phyloP scores from a whole-genome alignment of 2,888 invertebrate genomes.

The Leptinotarsa haldemani region DNA sequence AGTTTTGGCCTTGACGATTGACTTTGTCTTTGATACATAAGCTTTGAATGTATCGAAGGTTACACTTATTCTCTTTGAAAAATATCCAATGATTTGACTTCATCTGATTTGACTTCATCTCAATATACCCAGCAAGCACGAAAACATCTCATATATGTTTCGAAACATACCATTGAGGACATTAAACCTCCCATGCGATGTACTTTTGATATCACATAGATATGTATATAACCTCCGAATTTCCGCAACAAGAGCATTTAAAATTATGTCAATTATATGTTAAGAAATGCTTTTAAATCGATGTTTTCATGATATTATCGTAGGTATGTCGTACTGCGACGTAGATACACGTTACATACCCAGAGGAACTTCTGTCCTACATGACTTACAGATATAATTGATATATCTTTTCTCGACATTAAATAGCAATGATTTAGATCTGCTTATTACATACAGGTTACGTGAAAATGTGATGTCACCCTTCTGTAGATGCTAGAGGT shows the following conservation, averaged over 20 bases:
- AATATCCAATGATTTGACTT: too few relatives aligned
- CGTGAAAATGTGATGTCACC: not conserved
- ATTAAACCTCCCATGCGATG: constrained; percentile 21
- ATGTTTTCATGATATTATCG: constrained; percentile 10
- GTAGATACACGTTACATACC: not conserved
- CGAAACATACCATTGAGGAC: constrained; percentile 8
- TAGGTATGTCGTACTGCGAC: not conserved
- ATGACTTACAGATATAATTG: constrained; percentile 3
- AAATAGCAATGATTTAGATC: not conserved
- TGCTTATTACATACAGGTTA: constrained; percentile 1
- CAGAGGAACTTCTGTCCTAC: not conserved
- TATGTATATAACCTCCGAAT: constrained; percentile 20
- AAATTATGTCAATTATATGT: constrained; percentile 17
- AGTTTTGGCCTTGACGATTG: too few relatives aligned
- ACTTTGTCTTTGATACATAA: too few relatives aligned
- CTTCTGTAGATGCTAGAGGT: constrained; percentile 1
- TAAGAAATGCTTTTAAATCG: not conserved
- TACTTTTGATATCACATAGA: constrained; percentile 22
- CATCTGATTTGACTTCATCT: too few relatives aligned
- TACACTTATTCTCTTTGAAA: too few relatives aligned
- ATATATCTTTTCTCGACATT: not conserved
- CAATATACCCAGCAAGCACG: constrained; percentile 19
- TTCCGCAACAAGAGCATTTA: constrained; percentile 15
- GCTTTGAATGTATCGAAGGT: too few relatives aligned
- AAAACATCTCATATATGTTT: constrained; percentile 17